A percentile compares a stretch with the other conserved stretches of the same genome.
Evolutionary conservation across 1,140 invertebrate genomes (phyloP).

Genomic region (Zelostemma sp.): DNA sequence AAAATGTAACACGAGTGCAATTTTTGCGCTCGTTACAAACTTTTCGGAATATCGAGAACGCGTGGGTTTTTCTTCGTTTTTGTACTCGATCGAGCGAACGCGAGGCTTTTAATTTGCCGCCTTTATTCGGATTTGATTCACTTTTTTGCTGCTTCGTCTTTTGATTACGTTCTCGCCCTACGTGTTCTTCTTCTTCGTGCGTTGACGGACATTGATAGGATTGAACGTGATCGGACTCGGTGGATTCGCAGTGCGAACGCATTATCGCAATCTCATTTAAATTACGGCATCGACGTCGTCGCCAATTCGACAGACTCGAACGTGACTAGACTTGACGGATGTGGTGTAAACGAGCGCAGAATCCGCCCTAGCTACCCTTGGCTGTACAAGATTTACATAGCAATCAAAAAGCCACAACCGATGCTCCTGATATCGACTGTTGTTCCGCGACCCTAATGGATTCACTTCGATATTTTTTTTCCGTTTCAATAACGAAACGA

Average conservation of each 20-base stretch:
- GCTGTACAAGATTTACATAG: conserved; percentile 35
- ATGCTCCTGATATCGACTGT: conserved; percentile 17
- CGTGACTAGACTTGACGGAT: conserved; percentile 54
- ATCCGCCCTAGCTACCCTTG: conserved; percentile 12
- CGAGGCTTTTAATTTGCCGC: not conserved
- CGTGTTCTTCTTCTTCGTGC: conserved; percentile 14
- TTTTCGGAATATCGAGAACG: no score
- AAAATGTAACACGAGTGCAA: no score
- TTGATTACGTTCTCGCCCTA: conserved; percentile 31
- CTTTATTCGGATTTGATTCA: conserved; percentile 23
- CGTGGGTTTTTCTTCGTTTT: no score
- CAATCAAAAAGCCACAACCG: conserved; percentile 37
- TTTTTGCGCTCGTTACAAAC: no score
- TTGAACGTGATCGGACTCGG: conserved; percentile 50
- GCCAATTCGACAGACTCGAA: conserved; percentile 46
- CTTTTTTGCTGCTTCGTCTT: conserved; percentile 30
- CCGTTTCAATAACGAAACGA: no score
- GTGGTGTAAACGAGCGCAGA: conserved; percentile 43
- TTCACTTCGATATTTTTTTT: no score
- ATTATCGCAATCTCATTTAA: conserved; percentile 56
- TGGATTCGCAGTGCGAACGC: conserved; percentile 39
- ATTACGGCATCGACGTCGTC: conserved; percentile 50
- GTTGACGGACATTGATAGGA: conserved; percentile 49
- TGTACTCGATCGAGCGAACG: no score
- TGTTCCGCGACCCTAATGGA: no score